Percentiles rank a stretch among this genome's conserved stretches.
phyloP scores from a whole-genome alignment of 2,797 vertebrate genomes.

The Enteromius fasciolatus region DNA sequence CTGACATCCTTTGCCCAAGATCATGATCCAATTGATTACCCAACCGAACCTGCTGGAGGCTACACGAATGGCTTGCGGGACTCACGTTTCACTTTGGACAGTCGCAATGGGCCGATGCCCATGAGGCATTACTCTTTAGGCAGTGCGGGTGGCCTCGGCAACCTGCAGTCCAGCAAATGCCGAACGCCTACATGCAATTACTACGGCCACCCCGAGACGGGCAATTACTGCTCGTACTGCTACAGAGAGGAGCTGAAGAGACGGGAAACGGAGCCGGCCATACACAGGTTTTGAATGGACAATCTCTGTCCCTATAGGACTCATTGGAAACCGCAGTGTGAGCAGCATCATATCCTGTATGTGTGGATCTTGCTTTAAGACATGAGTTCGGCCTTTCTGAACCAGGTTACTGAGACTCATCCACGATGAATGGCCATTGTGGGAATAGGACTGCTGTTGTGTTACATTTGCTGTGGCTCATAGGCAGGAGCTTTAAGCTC shows the following conservation, averaged over 20 bases:
- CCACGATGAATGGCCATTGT: slow-evolving; percentile 48
- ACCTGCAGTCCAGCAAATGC: slow-evolving; percentile 87
- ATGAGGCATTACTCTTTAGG: slow-evolving; percentile 74
- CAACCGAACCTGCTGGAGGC: slow-evolving; percentile 52
- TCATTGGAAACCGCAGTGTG: neutral
- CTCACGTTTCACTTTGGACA: slow-evolving; percentile 73
- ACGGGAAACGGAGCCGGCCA: slow-evolving; percentile 80
- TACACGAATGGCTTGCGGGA: slow-evolving; percentile 85
- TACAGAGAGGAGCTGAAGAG: slow-evolving; percentile 89
- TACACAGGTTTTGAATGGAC: slow-evolving; percentile 87
- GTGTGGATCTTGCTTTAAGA: slow-evolving; percentile 43
- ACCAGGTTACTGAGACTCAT: slow-evolving; percentile 21
- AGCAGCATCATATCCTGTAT: slow-evolving; percentile 34
- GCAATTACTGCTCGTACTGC: slow-evolving; percentile 96
- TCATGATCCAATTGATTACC: slow-evolving; percentile 75
- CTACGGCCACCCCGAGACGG: slow-evolving; percentile 93
- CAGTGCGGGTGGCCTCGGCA: slow-evolving; percentile 67
- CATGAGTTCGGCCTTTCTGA: slow-evolving; percentile 34
- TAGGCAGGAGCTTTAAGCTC: slow-evolving; percentile 66
- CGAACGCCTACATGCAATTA: slow-evolving; percentile 91
- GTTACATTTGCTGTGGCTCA: slow-evolving; percentile 75
- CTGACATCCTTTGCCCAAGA: slow-evolving; percentile 71
- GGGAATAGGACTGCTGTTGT: slow-evolving; percentile 56
- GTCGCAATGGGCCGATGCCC: slow-evolving; percentile 69
- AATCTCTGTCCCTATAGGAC: neutral